Conservation (phyloP, 1,140 invertebrate genomes). For the Mycetomoellerius zeteki region DNA sequence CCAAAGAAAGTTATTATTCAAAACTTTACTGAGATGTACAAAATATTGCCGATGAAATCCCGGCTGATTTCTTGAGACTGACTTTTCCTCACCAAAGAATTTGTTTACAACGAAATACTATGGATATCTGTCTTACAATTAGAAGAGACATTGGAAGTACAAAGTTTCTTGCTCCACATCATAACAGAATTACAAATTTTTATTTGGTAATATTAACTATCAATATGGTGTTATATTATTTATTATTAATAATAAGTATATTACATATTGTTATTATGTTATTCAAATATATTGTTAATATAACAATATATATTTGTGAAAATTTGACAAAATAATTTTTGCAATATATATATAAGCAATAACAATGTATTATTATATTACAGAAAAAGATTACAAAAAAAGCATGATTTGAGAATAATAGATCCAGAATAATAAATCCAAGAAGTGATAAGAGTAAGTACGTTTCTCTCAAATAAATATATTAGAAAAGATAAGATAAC, state of each 20-base stretch:
- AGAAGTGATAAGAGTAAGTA: too few relatives aligned
- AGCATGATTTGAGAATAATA: too few relatives aligned
- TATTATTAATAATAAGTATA: neutral
- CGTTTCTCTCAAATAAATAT: too few relatives aligned
- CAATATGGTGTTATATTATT: too few relatives aligned
- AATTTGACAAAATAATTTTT: neutral
- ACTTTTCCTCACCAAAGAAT: slow-evolving; percentile 30
- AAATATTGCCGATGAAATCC: slow-evolving; percentile 48
- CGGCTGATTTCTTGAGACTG: slow-evolving; percentile 32
- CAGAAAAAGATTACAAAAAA: too few relatives aligned
- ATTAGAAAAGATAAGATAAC: too few relatives aligned
- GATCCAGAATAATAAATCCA: too few relatives aligned
- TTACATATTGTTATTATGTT: neutral
- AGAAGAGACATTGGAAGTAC: neutral
- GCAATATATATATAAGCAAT: too few relatives aligned
- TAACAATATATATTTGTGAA: neutral
- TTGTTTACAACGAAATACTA: slow-evolving; percentile 37
- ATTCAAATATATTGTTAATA: too few relatives aligned
- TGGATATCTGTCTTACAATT: neutral
- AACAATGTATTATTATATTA: too few relatives aligned
- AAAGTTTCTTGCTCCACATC: slow-evolving; percentile 13
- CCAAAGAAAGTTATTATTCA: slow-evolving; percentile 34
- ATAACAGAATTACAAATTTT: slow-evolving; percentile 19
- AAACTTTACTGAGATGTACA: slow-evolving; percentile 32
- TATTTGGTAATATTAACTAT: too few relatives aligned